Conservation (phyloP, 2,888 invertebrate genomes). For the Microctonus aethiopoides region DNA sequence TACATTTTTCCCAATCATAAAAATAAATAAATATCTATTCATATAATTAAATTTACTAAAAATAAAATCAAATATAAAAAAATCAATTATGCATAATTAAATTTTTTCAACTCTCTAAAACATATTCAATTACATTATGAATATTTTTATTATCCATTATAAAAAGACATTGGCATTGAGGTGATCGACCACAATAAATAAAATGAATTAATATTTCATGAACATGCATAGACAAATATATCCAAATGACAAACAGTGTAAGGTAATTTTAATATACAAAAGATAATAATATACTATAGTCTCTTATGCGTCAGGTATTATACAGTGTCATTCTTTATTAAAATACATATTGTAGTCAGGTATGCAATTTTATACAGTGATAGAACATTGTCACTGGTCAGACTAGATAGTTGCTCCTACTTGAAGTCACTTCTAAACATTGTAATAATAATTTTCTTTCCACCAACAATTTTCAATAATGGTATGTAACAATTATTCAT, state of each 20-base stretch:
- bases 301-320: constrained; percentile 5
- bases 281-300: constrained; percentile 17
- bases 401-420: neutral
- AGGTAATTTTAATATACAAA: neutral
- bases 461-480: too few species aligned
- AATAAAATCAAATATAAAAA: neutral
- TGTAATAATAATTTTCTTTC: too few species aligned
- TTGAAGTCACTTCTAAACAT: neutral
- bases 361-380: constrained; percentile 5
- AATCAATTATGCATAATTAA: neutral
- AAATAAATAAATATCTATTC: too few species aligned
- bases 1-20: too few species aligned
- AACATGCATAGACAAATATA: constrained; percentile 1
- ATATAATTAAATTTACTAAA: too few species aligned
- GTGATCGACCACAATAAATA: constrained; percentile 7
- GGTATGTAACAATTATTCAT: constrained; percentile 2
- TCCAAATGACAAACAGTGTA: constrained; percentile 1
- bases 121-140: neutral
- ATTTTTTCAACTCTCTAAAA: neutral
- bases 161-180: neutral
- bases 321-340: constrained; percentile 21
- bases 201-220: constrained; percentile 1
- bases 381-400: constrained; percentile 5
- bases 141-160: neutral
- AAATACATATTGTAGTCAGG: neutral